Evolutionary conservation across 2,888 invertebrate genomes (phyloP).

Genomic region (Disparrhopalites patrizii): DNA sequence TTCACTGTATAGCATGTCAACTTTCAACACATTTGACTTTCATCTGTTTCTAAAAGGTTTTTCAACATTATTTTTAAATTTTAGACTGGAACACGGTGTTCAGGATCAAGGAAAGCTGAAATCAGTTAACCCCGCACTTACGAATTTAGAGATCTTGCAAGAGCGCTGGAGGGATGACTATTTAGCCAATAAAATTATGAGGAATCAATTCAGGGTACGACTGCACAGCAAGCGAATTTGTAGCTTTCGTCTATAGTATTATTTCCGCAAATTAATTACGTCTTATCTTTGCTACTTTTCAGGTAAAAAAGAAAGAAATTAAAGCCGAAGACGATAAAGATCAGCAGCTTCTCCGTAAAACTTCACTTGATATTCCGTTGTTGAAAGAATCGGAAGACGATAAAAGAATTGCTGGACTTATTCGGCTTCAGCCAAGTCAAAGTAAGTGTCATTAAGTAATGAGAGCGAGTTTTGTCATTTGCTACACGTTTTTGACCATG

Average conservation of each 20-base stretch:
- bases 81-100: conserved; percentile 82
- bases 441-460: conserved; percentile 50
- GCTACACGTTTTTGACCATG: background rate
- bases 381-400: conserved; percentile 78
- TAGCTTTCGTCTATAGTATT: too few species aligned
- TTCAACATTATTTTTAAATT: background rate
- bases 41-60: too few species aligned
- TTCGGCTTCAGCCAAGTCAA: conserved; percentile 63
- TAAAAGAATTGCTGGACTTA: conserved; percentile 69
- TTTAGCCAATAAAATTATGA: conserved; percentile 76
- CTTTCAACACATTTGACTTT: too few species aligned
- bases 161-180: conserved; percentile 88
- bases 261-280: too few species aligned
- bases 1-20: background rate
- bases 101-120: conserved; percentile 71
- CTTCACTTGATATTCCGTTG: conserved; percentile 71
- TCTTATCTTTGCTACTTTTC: too few species aligned
- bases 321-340: conserved; percentile 66
- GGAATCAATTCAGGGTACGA: conserved; percentile 79
- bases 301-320: conserved; percentile 71
- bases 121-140: conserved; percentile 67
- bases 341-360: conserved; percentile 65
- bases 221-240: too few species aligned
- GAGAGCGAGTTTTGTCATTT: background rate
- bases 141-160: conserved; percentile 70